Percentiles rank a stretch among this genome's conserved stretches.
Conservation (phyloP, 1,140 invertebrate genomes). For the Zaprionus lachaisei region DNA sequence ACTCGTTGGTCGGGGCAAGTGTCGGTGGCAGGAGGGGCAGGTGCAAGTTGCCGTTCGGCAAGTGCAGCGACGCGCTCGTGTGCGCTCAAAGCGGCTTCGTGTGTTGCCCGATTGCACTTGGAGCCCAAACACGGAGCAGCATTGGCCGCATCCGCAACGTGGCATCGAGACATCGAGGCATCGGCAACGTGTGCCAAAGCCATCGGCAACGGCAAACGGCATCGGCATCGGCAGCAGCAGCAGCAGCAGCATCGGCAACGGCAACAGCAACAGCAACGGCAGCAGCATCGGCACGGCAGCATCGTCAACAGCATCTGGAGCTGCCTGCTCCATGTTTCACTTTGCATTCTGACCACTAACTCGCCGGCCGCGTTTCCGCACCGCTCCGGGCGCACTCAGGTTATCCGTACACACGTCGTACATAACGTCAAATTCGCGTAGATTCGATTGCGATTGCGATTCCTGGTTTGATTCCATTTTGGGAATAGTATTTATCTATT, state of each 20-base stretch:
- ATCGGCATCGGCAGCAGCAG: constrained; percentile 19
- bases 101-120: constrained; percentile 45
- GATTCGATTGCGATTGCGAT: background rate
- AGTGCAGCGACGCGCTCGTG: constrained; percentile 48
- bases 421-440: constrained; percentile 12
- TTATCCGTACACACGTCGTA: constrained; percentile 13
- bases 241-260: background rate
- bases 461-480: too few relatives aligned
- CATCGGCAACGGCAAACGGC: constrained; percentile 21
- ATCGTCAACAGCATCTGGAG: constrained; percentile 34
- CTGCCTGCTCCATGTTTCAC: constrained; percentile 77
- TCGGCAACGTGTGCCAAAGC: background rate
- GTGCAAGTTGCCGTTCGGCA: constrained; percentile 31
- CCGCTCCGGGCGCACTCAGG: constrained; percentile 41
- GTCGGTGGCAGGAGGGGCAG: constrained; percentile 9
- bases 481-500: constrained; percentile 1
- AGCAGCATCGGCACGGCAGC: constrained; percentile 13
- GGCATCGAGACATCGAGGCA: background rate
- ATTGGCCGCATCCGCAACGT: constrained; percentile 47
- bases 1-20: background rate
- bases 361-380: constrained; percentile 83
- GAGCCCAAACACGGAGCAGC: constrained; percentile 29
- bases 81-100: constrained; percentile 61
- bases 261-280: constrained; percentile 9
- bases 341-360: constrained; percentile 84